Conservation (phyloP, 35 echinoderm and acorn worm genomes). For the Apostichopus japonicus region DNA sequence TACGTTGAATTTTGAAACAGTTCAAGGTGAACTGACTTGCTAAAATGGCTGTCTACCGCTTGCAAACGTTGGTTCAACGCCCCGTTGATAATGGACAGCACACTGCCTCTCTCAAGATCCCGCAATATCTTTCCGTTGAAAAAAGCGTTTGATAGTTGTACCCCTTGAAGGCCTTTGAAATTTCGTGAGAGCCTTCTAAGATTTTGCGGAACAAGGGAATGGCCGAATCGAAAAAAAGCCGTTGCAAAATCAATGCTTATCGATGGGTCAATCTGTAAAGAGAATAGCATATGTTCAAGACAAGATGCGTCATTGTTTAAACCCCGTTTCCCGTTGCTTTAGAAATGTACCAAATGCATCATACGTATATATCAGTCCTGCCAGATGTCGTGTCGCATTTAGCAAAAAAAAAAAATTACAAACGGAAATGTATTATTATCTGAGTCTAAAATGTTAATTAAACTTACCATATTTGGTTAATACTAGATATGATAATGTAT, state of each 20-base stretch:
- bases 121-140: constrained; percentile 76
- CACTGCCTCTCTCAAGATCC: constrained; percentile 56
- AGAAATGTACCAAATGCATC: no score
- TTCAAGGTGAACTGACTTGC: constrained; percentile 5
- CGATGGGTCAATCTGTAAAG: constrained; percentile 53
- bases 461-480: no score
- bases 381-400: no score
- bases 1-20: constrained; percentile 65
- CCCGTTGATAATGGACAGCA: constrained; percentile 68
- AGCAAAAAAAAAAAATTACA: no score
- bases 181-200: neutral
- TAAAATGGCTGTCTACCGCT: constrained; percentile 64
- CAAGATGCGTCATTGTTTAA: no score
- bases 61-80: constrained; percentile 37
- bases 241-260: constrained; percentile 72
- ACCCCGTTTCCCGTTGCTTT: no score
- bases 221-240: constrained; percentile 79
- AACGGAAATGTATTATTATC: no score
- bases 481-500: no score
- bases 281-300: no score
- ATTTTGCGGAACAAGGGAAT: constrained; percentile 53
- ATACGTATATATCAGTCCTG: no score
- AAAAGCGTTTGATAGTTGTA: constrained; percentile 44
- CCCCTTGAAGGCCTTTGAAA: neutral
- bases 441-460: no score